Evolutionary conservation across 2,797 vertebrate genomes (phyloP), one percentile per base, ranked within the genome.

Genomic region (Ficedula albicollis): DNA sequence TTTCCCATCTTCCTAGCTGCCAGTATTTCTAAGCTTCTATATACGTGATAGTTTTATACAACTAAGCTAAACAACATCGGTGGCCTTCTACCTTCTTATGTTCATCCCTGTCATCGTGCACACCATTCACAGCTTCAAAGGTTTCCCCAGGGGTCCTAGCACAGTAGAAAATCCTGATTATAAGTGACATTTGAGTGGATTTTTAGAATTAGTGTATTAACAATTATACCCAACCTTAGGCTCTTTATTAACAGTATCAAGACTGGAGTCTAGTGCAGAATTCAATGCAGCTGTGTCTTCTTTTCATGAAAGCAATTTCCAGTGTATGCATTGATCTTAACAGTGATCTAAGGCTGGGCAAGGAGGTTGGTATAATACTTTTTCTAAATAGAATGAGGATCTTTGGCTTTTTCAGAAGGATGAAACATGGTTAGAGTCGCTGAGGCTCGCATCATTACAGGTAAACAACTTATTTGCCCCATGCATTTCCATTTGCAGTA

Each of bases 171-270:
- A 98, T 97, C 97, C 97, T 98, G 97, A 98, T 98, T 97, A 97
- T 98, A 98, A 98, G 97, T 98, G 98, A 98, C 97, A 97, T 98
- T 97, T 98, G 98, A 98, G 98, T 98, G 97, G 98, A 98, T 97
- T 98, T 98, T 98, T 98, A 97, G 97, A 98, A 98, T 98, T 98
- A 98, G 98, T 98, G 97, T 98, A 98, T 98, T 98, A 97, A 98
- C 97, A 98, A 98, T 98, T 98, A 98, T 98, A 97, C 97, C 96
- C 96, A 98, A 98, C 97, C 97, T 96, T 97, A 98, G 97, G 92
- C 95, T 98, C 94, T 98, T 98, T 98, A 98, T 98, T 98, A 98
- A 97, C 96, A 97, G 96, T 96, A 96, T 97, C 92, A 97, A 97
- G 97, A 96, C 96, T 96, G 94, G 82, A 79, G 79, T 92, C 95